Evolutionary conservation across 2,888 invertebrate species (phyloP).

Genomic region (Bombylius major): DNA sequence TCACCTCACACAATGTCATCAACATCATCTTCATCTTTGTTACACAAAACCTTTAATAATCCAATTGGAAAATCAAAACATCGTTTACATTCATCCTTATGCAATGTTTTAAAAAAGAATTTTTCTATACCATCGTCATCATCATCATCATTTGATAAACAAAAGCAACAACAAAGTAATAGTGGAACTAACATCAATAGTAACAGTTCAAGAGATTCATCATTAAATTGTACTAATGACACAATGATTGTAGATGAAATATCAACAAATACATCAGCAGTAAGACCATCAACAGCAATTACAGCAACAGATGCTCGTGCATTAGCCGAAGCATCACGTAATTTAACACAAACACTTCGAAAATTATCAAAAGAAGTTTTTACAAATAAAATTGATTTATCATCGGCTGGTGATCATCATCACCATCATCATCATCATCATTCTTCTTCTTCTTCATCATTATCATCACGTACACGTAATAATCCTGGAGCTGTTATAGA

Average conservation of each 20-base stretch:
- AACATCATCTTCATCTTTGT: slow-evolving; percentile 9
- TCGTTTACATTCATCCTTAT: slow-evolving; percentile 22
- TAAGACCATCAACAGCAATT: slow-evolving; percentile 10
- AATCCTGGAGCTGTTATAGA: slow-evolving; percentile 74
- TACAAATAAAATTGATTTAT: slow-evolving; percentile 47
- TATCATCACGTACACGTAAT: slow-evolving; percentile 39
- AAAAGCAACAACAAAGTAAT: too few species aligned
- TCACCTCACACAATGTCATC: slow-evolving; percentile 18
- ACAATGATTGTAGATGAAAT: background rate
- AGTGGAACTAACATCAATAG: slow-evolving; percentile 9
- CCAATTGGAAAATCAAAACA: slow-evolving; percentile 30
- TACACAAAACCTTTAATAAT: slow-evolving; percentile 34
- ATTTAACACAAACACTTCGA: slow-evolving; percentile 80
- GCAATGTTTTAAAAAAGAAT: slow-evolving; percentile 1
- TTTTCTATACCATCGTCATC: slow-evolving; percentile 30
- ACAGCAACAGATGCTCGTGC: slow-evolving; percentile 50
- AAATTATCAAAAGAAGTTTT: slow-evolving; percentile 82
- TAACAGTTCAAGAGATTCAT: background rate
- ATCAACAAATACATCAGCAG: background rate
- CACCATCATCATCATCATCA: too few species aligned
- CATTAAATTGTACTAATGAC: slow-evolving; percentile 3
- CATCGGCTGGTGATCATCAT: too few species aligned
- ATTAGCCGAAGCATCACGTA: slow-evolving; percentile 79
- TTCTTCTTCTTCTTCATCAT: slow-evolving; percentile 19
- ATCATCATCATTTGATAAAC: slow-evolving; percentile 22